Conservation (phyloP, 2,797 vertebrate species). For the Sebastes nivosus region DNA sequence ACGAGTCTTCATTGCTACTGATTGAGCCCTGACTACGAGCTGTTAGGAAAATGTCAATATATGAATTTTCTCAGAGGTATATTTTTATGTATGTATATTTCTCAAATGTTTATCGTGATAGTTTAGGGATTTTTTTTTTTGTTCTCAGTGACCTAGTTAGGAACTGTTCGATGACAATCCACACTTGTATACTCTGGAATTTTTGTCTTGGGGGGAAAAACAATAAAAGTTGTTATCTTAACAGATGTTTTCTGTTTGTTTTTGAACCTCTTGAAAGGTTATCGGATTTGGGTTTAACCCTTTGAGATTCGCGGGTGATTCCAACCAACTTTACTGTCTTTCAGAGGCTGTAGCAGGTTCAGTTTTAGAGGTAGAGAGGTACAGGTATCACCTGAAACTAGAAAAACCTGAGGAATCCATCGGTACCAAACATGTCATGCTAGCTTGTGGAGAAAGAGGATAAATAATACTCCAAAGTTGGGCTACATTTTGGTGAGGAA, state of each 20-base stretch:
- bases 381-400: no score
- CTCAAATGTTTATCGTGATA: conserved; percentile 64
- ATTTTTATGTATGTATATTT: conserved; percentile 76
- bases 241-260: not conserved
- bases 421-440: no score
- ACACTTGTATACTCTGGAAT: conserved; percentile 63
- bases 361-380: no score
- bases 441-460: no score
- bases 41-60: conserved; percentile 66
- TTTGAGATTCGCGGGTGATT: no score
- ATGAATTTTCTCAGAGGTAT: conserved; percentile 70
- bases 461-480: no score
- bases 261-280: not conserved
- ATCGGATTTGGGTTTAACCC: not conserved
- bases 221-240: conserved; percentile 60
- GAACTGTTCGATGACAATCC: conserved; percentile 54
- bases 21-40: conserved; percentile 68
- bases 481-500: no score
- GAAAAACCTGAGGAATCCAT: no score
- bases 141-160: conserved; percentile 55
- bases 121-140: conserved; percentile 58
- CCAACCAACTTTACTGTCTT: no score
- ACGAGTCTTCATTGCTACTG: conserved; percentile 61
- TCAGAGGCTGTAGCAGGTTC: no score
- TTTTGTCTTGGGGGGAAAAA: conserved; percentile 51